phyloP scores from a whole-genome alignment of 2,888 invertebrate species.

The Phortica magna region DNA sequence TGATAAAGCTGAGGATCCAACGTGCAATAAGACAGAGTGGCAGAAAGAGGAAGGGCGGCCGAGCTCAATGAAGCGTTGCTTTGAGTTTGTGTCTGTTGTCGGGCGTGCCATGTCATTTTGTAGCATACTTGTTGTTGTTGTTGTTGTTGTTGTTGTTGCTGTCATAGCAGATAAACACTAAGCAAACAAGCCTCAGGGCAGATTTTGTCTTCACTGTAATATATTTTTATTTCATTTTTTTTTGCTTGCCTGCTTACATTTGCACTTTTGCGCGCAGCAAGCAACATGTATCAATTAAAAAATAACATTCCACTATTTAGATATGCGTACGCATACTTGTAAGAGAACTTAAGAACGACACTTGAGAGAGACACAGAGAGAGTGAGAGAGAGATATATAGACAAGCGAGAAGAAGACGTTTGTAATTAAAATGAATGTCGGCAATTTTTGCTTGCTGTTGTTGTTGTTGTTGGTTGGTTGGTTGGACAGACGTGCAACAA shows the following conservation, averaged over 20 bases:
- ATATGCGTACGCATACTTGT: background rate
- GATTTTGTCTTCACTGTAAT: constrained; percentile 64
- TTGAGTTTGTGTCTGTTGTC: no score
- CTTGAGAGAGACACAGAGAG: background rate
- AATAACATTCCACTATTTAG: background rate
- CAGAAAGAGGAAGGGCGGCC: no score
- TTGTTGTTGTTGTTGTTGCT: no score
- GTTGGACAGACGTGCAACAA: background rate
- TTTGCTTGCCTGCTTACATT: background rate
- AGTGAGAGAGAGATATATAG: background rate
- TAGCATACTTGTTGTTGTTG: no score
- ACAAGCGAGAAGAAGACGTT: background rate
- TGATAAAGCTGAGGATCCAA: no score
- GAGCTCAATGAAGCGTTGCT: no score
- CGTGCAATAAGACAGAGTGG: no score
- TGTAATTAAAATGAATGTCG: constrained; percentile 31
- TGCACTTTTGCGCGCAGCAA: constrained; percentile 54
- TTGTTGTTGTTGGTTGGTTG: background rate
- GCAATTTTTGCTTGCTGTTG: constrained; percentile 9
- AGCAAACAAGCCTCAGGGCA: constrained; percentile 66
- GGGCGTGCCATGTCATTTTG: no score
- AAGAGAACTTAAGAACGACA: background rate
- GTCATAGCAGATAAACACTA: constrained; percentile 52
- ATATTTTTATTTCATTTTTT: background rate
- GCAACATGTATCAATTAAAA: constrained; percentile 69